Evolutionary conservation across 2,888 invertebrate species (phyloP).

Genomic region (Stegana nigrithorax): DNA sequence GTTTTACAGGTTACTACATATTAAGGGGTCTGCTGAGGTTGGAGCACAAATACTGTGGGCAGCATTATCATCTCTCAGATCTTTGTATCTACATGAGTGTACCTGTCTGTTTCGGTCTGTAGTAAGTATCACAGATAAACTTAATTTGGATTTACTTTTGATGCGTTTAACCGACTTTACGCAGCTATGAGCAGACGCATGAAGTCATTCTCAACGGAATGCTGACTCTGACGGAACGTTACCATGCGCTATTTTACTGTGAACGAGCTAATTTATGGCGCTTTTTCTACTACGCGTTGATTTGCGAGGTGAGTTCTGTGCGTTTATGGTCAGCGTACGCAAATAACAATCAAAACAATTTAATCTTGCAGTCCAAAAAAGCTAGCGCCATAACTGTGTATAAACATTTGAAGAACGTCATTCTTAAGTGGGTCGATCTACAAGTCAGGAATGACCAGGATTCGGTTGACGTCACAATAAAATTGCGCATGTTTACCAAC

Average conservation of each 20-base stretch:
- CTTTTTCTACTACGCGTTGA: neutral
- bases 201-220: neutral
- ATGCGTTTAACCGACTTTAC: neutral
- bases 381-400: neutral
- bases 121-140: neutral
- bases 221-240: neutral
- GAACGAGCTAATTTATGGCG: neutral
- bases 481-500: neutral
- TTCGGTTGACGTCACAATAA: neutral
- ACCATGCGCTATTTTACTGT: neutral
- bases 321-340: too few relatives aligned
- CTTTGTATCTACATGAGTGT: neutral
- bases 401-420: neutral
- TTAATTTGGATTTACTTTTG: neutral
- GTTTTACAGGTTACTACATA: neutral
- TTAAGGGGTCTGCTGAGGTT: neutral
- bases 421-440: neutral
- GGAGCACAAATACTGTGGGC: neutral
- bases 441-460: neutral
- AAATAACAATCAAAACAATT: neutral
- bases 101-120: neutral
- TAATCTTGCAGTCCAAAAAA: neutral
- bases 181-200: neutral
- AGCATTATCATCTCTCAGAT: neutral
- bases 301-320: neutral